These are phyloP conservation scores for Sycobia sp. DNA, from an alignment of 1,140 invertebrate genomes.

Conservation along the genomic window DNA sequence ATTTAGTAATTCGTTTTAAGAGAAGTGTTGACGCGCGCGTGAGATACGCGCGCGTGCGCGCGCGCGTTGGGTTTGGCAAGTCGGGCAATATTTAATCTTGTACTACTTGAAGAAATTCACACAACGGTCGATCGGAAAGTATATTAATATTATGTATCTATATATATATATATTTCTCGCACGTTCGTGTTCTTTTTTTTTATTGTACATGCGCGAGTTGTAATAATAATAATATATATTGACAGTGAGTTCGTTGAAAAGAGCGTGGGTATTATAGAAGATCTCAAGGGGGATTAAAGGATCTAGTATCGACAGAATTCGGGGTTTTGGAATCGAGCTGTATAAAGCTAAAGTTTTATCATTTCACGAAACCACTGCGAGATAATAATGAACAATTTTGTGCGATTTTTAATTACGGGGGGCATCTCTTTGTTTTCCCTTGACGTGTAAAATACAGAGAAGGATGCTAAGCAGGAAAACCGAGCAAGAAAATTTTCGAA, in stretches of 20 bases:
- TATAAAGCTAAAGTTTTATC: no score
- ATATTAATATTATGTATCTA: background rate
- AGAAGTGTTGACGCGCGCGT: slow-evolving; percentile 54
- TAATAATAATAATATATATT: no score
- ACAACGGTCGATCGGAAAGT: slow-evolving; percentile 13
- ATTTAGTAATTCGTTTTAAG: slow-evolving; percentile 58
- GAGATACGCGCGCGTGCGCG: slow-evolving; percentile 29
- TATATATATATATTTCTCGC: no score
- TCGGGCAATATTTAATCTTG: slow-evolving; percentile 58
- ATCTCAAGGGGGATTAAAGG: background rate
- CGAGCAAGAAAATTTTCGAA: slow-evolving; percentile 15
- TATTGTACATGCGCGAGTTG: slow-evolving; percentile 41
- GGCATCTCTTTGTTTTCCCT: no score
- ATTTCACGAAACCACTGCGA: no score
- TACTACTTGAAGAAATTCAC: slow-evolving; percentile 47
- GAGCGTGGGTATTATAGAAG: no score
- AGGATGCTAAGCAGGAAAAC: no score
- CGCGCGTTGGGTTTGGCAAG: slow-evolving; percentile 61
- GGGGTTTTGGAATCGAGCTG: slow-evolving; percentile 21
- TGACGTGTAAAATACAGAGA: no score
- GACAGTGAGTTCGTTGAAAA: no score
- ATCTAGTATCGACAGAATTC: slow-evolving; percentile 33
- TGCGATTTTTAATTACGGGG: no score
- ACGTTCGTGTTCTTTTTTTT: no score
- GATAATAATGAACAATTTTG: no score